Evolutionary conservation across 2,113 vertebrate species (phyloP).

Genomic region (Tachycineta bicolor): DNA sequence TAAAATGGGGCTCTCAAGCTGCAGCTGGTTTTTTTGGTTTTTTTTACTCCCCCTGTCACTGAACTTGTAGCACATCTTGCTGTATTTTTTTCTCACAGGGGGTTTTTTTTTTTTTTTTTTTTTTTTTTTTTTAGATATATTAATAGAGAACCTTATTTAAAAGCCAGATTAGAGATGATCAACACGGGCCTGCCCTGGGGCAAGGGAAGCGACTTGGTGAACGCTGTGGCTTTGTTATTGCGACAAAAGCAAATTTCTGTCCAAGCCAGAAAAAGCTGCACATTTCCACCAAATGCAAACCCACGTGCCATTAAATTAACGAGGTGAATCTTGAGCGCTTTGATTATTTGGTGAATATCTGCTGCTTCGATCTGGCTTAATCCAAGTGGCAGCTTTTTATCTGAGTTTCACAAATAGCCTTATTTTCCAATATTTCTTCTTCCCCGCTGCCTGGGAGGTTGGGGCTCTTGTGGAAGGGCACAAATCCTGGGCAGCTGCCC

Average conservation of each 20-base stretch:
- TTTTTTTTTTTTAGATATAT: neutral
- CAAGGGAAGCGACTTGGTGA: neutral
- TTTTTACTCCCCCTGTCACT: neutral
- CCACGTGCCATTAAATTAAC: neutral
- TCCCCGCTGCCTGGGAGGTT: neutral
- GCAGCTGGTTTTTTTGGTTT: neutral
- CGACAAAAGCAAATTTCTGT: neutral
- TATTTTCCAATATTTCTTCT: neutral
- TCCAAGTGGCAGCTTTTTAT: neutral
- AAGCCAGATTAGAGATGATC: constrained; percentile 26
- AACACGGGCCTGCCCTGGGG: neutral
- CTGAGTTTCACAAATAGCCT: neutral
- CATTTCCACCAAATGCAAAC: constrained; percentile 7
- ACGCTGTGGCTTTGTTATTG: neutral
- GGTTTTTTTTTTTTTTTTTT: neutral
- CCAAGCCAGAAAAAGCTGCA: neutral
- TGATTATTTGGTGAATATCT: constrained; percentile 15
- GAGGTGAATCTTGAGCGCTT: neutral
- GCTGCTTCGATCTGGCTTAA: neutral
- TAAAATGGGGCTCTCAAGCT: neutral
- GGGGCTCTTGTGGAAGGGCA: neutral
- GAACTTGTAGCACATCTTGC: constrained; percentile 16
- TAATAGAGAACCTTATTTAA: constrained; percentile 56
- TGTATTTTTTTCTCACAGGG: neutral
- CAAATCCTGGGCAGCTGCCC: neutral